Evolutionary conservation across 2,113 vertebrate species (phyloP), one percentile per base, ranked within the genome.

Genomic region (Camelus bactrianus): DNA sequence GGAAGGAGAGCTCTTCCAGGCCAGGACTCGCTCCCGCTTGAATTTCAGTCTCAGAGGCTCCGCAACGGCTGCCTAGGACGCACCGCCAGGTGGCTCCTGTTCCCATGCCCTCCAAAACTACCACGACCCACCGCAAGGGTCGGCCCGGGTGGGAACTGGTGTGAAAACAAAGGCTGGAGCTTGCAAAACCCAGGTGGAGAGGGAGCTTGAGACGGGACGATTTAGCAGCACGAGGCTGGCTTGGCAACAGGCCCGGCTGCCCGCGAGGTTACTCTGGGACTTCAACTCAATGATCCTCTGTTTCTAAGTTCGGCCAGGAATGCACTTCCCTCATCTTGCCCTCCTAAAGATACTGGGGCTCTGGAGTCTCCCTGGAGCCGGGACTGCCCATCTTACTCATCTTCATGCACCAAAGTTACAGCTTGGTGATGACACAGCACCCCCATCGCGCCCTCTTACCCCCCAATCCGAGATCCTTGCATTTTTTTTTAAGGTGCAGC

Each of bases 241-340:
- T 84, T 89, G 70, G 81, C 96, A 67, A 92, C 87, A 88, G 94
- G 96, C 96, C 77, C n/a, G 0, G 72, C 95, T 11, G 89, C 19
- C 20, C 77, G n/a, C n/a, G 75, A 76, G 95, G 97, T 97, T 97
- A 97, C 94, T 97, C 81, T 46, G 35, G 95, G 94, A 32, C 93
- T 7, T 85, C 52, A n/a, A 20, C 89, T 96, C 95, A 95, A 67
- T 83, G 82, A 80, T 65, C 67, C 28, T 85, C 60, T 93, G 88
- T 75, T 72, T 72, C 54, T 26, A 67, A 62, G 50, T 35, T 54
- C 65, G 32, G 81, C 91, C 85, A 62, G 77, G 65, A 91, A 65
- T 38, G 38, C 76, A 75, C 30, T 70, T 85, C 32, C 22, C 16
- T 70, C 38, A 3, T 64, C 54, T 64, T 38, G 50, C 73, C 1